Evolutionary conservation across 2,888 invertebrate species (phyloP).

Genomic region (Megastigmus dorsalis): DNA sequence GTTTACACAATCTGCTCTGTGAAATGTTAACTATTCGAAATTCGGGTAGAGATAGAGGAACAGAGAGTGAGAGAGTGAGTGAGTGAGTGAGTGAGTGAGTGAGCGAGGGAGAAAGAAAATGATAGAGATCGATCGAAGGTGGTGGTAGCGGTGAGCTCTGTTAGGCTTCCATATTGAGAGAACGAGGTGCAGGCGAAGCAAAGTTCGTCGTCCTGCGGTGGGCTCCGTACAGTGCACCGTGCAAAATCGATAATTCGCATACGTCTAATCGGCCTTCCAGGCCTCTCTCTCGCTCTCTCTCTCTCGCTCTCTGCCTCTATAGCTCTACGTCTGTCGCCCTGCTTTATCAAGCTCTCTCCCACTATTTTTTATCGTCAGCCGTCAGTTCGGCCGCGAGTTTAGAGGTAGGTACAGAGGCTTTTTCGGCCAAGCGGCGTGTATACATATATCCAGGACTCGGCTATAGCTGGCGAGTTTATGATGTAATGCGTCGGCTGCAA

Average conservation of each 20-base stretch:
- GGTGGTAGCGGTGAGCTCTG: neutral
- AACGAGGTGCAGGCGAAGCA: constrained; percentile 15
- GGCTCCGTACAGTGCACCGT: neutral
- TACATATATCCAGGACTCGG: no score
- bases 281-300: neutral
- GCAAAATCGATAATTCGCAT: constrained; percentile 52
- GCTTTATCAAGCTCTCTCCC: neutral
- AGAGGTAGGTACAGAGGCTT: no score
- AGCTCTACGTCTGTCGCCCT: neutral
- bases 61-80: neutral
- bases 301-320: neutral
- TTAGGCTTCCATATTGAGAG: constrained; percentile 14
- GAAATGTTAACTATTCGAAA: no score
- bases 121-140: no score
- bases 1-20: no score
- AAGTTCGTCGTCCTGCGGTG: constrained; percentile 50
- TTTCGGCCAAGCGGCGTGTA: neutral
- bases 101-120: neutral
- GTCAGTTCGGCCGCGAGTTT: constrained; percentile 14
- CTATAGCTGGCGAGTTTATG: constrained; percentile 33
- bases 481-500: constrained; percentile 15
- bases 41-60: neutral
- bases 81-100: neutral
- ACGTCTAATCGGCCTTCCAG: constrained; percentile 56
- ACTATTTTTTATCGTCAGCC: constrained; percentile 3